Percentiles rank a stretch among this genome's conserved stretches.
These are phyloP conservation scores for Lemur catta DNA, from an alignment of 2,797 vertebrate species.

Conservation along the genomic window DNA sequence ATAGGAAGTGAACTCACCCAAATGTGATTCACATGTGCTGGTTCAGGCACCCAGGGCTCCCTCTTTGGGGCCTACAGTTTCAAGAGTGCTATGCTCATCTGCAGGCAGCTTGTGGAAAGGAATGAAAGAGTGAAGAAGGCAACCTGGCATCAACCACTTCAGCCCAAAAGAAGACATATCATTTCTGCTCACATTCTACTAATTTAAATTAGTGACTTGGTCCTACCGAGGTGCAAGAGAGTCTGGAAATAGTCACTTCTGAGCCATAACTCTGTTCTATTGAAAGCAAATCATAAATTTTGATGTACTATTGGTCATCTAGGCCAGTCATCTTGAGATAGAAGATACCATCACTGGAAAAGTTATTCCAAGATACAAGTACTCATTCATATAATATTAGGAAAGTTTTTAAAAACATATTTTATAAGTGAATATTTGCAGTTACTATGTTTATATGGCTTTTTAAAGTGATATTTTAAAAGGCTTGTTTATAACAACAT, in stretches of 20 bases:
- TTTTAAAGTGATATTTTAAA: slow-evolving; percentile 26
- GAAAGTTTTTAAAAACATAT: neutral
- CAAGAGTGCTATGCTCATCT: neutral
- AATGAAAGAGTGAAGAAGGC: neutral
- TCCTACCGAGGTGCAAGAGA: neutral
- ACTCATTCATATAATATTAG: neutral
- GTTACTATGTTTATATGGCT: neutral
- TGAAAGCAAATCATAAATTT: neutral
- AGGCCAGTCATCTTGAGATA: neutral
- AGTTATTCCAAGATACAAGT: neutral
- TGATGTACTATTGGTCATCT: neutral
- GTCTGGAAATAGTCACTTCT: slow-evolving; percentile 13
- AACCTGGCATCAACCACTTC: neutral
- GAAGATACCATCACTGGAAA: neutral
- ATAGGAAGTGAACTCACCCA: neutral
- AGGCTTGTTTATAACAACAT: neutral
- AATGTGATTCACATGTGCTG: neutral
- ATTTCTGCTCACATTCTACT: neutral
- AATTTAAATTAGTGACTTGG: neutral
- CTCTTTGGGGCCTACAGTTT: neutral
- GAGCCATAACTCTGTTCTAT: neutral
- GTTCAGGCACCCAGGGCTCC: neutral
- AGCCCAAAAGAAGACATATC: neutral
- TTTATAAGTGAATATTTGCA: neutral
- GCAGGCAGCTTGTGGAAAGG: neutral